These are phyloP conservation scores for Pogonus chalceus DNA, from an alignment of 1,140 invertebrate genomes.

Conservation along the genomic window DNA sequence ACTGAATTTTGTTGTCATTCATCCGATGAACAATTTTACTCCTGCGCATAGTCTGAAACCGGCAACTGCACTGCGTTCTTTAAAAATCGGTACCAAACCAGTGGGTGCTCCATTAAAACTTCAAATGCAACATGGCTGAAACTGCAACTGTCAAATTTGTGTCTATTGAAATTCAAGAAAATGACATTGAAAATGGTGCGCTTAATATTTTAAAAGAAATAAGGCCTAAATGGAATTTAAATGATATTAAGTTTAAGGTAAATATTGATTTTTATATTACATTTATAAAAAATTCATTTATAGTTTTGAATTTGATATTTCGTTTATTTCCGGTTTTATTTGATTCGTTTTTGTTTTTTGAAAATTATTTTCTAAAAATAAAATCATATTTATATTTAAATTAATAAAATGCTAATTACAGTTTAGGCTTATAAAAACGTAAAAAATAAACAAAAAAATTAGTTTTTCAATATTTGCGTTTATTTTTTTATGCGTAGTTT, in stretches of 20 bases:
- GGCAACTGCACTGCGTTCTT: not conserved
- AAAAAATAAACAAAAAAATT: too few relatives aligned
- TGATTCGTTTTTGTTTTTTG: too few relatives aligned
- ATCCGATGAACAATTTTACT: conserved; percentile 2
- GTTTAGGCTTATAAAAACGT: too few relatives aligned
- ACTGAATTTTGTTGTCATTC: too few relatives aligned
- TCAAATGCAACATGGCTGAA: not conserved
- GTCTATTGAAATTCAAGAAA: conserved; percentile 34
- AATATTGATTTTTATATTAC: not conserved
- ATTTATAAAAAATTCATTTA: not conserved
- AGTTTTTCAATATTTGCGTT: too few relatives aligned
- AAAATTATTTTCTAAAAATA: too few relatives aligned
- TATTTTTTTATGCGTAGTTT: too few relatives aligned
- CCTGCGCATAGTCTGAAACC: conserved; percentile 3
- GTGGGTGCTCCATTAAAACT: too few relatives aligned
- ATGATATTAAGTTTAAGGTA: conserved; percentile 39
- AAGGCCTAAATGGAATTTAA: conserved; percentile 34
- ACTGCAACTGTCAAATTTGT: conserved; percentile 30
- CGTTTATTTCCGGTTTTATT: too few relatives aligned
- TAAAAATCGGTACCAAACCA: too few relatives aligned
- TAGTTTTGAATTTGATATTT: not conserved
- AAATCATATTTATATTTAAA: too few relatives aligned
- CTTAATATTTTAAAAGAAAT: conserved; percentile 35
- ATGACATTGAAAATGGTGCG: conserved; percentile 34
- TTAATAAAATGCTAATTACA: too few relatives aligned